These are phyloP conservation scores for Speoplatyrhinus poulsoni DNA, from an alignment of 2,113 vertebrate species.

Conservation along the genomic window DNA sequence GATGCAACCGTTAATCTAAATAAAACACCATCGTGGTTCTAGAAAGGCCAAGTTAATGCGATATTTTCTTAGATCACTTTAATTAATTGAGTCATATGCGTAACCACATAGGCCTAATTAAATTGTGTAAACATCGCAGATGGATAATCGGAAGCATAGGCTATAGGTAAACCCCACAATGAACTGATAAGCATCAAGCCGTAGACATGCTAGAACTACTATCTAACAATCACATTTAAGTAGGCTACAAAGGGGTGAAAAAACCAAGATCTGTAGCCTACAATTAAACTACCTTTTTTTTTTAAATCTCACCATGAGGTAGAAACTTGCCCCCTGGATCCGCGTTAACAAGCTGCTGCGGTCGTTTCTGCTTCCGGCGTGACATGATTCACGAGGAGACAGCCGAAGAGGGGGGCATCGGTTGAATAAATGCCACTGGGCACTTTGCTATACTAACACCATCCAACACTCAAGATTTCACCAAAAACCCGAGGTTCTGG, in stretches of 20 bases:
- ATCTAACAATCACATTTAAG: slow-evolving; percentile 1
- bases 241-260: slow-evolving; percentile 3
- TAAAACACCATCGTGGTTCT: no score
- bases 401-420: slow-evolving; percentile 67
- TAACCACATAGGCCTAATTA: no score
- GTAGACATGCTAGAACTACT: background rate
- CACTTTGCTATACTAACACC: slow-evolving; percentile 53
- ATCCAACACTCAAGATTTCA: slow-evolving; percentile 30
- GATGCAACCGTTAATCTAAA: background rate
- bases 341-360: slow-evolving; percentile 81
- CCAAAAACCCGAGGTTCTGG: background rate
- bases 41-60: no score
- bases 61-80: no score
- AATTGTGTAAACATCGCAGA: no score
- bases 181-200: no score
- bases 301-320: slow-evolving; percentile 72
- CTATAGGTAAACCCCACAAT: no score
- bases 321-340: slow-evolving; percentile 76
- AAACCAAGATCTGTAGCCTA: background rate
- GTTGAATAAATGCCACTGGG: slow-evolving; percentile 50
- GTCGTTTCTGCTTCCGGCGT: slow-evolving; percentile 84
- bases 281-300: slow-evolving; percentile 30
- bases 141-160: no score
- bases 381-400: slow-evolving; percentile 81
- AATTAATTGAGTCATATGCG: no score